These are phyloP conservation scores for Dione vanillae DNA, from an alignment of 2,888 invertebrate genomes.

Conservation along the genomic window DNA sequence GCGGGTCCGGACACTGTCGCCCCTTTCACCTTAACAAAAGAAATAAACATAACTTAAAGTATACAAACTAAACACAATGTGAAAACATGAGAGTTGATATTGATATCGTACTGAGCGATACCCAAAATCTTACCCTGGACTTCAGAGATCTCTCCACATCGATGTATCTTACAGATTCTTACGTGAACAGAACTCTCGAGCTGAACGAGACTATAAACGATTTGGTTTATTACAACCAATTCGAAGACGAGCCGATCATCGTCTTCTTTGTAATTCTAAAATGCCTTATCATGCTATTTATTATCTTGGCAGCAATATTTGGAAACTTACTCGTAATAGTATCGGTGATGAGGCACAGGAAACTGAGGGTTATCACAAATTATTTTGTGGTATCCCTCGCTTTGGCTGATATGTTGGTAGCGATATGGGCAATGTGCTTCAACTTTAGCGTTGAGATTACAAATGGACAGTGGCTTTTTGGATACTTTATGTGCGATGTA, in stretches of 20 bases:
- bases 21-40: constrained; percentile 58
- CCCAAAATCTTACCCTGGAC: constrained; percentile 68
- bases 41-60: constrained; percentile 62
- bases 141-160: constrained; percentile 71
- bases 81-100: constrained; percentile 72
- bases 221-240: constrained; percentile 69
- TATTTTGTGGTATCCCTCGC: constrained; percentile 98
- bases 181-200: constrained; percentile 67
- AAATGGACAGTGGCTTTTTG: constrained; percentile 93
- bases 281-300: constrained; percentile 93
- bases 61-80: constrained; percentile 58
- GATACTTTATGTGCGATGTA: constrained; percentile 96
- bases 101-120: constrained; percentile 62
- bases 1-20: constrained; percentile 48
- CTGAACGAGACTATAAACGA: constrained; percentile 69
- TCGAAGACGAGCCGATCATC: constrained; percentile 78
- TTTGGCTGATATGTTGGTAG: constrained; percentile 96
- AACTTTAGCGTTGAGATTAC: constrained; percentile 95
- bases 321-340: constrained; percentile 96
- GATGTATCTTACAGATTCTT: constrained; percentile 76
- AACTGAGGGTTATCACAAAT: constrained; percentile 93
- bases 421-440: constrained; percentile 97
- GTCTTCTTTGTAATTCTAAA: constrained; percentile 86
- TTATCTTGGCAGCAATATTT: constrained; percentile 94
- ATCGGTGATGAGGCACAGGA: constrained; percentile 88